phyloP scores from a whole-genome alignment of 2,888 invertebrate genomes.

The Zygaena filipendulae region DNA sequence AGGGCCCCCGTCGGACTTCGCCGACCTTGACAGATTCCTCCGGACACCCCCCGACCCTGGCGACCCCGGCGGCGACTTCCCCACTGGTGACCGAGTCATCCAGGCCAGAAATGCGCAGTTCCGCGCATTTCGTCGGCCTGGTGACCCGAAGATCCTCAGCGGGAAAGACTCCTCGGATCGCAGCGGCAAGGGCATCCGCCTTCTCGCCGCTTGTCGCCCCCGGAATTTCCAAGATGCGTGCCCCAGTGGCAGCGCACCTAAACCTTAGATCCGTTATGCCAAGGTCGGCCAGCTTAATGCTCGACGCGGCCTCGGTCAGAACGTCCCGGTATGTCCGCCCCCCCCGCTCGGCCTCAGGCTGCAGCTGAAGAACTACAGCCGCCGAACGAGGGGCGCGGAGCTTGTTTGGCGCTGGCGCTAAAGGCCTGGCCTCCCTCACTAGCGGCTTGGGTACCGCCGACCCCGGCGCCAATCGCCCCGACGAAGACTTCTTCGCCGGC shows the following conservation, averaged over 20 bases:
- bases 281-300: conserved; percentile 2
- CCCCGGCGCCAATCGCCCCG: too few relatives aligned
- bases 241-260: conserved; percentile 11
- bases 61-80: conserved; percentile 7
- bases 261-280: too few relatives aligned
- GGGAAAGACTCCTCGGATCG: conserved; percentile 5
- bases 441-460: too few relatives aligned
- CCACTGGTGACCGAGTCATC: too few relatives aligned
- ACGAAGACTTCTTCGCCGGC: too few relatives aligned
- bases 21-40: conserved; percentile 3
- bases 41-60: conserved; percentile 5
- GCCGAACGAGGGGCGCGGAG: conserved; percentile 6
- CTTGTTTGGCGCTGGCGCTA: too few relatives aligned
- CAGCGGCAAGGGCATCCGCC: too few relatives aligned
- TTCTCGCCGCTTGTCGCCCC: too few relatives aligned
- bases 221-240: conserved; percentile 9
- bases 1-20: background rate
- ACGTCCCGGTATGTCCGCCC: conserved; percentile 9
- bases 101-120: conserved; percentile 12
- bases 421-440: too few relatives aligned
- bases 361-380: conserved; percentile 12
- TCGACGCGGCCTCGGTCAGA: conserved; percentile 5
- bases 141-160: too few relatives aligned
- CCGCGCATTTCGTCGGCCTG: conserved; percentile 11
- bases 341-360: conserved; percentile 7